These are phyloP conservation scores for Camponotus vicinus DNA, from an alignment of 1,140 invertebrate genomes.

Conservation along the genomic window DNA sequence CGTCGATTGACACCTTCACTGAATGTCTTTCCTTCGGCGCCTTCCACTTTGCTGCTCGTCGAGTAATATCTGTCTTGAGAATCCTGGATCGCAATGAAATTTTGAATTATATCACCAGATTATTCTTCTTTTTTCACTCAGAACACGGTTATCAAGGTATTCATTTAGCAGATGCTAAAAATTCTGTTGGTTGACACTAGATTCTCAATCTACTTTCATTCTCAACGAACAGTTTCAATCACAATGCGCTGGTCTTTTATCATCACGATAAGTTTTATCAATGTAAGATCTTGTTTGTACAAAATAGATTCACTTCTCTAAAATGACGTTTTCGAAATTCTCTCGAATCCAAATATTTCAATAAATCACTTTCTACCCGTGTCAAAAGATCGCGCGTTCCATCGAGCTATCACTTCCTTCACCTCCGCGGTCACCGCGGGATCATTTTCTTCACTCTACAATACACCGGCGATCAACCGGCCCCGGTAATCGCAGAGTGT, in stretches of 20 bases:
- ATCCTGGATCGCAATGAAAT: slow-evolving; percentile 31
- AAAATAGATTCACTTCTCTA: slow-evolving; percentile 17
- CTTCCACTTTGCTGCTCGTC: slow-evolving; percentile 45
- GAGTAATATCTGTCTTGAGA: background rate
- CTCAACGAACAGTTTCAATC: background rate
- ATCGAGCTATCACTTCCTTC: slow-evolving; percentile 46
- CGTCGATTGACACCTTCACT: slow-evolving; percentile 76
- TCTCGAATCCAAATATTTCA: background rate
- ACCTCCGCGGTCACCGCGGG: slow-evolving; percentile 29
- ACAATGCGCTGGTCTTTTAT: background rate
- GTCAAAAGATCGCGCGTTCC: slow-evolving; percentile 26
- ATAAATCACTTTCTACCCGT: slow-evolving; percentile 18
- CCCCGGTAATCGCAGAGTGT: slow-evolving; percentile 58
- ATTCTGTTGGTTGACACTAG: background rate
- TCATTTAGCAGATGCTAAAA: slow-evolving; percentile 6
- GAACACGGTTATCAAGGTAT: background rate
- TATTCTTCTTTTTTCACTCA: slow-evolving; percentile 33
- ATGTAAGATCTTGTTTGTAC: background rate
- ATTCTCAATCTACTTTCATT: background rate
- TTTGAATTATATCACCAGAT: slow-evolving; percentile 4
- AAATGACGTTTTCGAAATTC: background rate
- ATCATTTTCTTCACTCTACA: slow-evolving; percentile 54
- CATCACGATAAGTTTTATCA: background rate
- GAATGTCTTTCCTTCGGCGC: slow-evolving; percentile 64
- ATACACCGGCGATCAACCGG: slow-evolving; percentile 44